Percentiles rank a stretch among this genome's conserved stretches.
Evolutionary conservation across 2,113 vertebrate genomes (phyloP).

Genomic region (Nematolebias whitei): DNA sequence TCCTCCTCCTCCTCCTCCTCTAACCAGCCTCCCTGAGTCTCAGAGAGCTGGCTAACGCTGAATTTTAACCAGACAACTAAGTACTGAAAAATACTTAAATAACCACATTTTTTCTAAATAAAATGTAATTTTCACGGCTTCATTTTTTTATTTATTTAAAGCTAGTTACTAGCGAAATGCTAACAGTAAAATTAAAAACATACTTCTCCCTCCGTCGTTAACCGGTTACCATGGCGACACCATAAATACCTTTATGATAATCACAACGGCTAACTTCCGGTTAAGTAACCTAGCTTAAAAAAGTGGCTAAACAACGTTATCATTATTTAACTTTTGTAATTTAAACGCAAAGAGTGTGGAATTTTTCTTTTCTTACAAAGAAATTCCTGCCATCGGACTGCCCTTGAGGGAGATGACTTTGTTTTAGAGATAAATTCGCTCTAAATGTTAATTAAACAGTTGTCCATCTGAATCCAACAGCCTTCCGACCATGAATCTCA

Average conservation of each 20-base stretch:
- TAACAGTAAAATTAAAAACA: conserved; percentile 15
- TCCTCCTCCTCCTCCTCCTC: conserved; percentile 26
- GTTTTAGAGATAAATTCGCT: no score
- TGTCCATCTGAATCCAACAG: no score
- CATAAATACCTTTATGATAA: conserved; percentile 9
- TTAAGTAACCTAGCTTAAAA: no score
- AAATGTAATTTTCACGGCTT: not conserved
- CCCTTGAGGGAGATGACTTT: no score
- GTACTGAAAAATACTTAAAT: not conserved
- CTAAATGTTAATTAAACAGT: no score
- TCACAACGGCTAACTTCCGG: no score
- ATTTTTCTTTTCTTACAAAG: no score
- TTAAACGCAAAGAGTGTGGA: no score
- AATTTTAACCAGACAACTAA: not conserved
- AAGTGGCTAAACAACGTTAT: no score
- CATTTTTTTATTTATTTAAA: not conserved
- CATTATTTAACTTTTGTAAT: no score
- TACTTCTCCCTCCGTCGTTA: conserved; percentile 55
- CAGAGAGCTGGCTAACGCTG: conserved; percentile 15
- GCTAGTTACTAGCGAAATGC: conserved; percentile 8
- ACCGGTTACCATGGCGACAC: conserved; percentile 68
- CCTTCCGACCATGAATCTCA: no score
- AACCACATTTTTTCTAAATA: not conserved
- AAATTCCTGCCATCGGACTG: no score
- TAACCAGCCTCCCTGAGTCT: conserved; percentile 1